Percentiles rank a stretch among this genome's conserved stretches.
Evolutionary conservation across 2,888 invertebrate species (phyloP).

Genomic region (Diplazon laetatorius): DNA sequence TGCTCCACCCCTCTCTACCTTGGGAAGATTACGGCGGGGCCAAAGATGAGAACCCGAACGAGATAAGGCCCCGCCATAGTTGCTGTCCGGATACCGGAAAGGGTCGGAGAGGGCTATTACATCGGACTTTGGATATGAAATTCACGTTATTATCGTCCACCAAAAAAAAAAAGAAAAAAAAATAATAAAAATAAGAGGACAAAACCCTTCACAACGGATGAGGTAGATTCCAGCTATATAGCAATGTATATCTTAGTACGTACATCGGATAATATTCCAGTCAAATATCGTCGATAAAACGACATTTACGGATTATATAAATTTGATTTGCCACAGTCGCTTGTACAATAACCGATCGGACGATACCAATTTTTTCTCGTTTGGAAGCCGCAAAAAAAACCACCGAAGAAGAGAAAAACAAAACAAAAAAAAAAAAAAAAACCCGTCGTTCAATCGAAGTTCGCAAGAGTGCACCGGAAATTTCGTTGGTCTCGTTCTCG

Average conservation of each 20-base stretch:
- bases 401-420: neutral
- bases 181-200: no score
- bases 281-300: neutral
- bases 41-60: constrained; percentile 55
- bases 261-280: constrained; percentile 9
- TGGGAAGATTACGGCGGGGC: constrained; percentile 57
- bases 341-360: neutral
- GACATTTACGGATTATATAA: neutral
- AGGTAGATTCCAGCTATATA: neutral
- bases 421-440: neutral
- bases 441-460: constrained; percentile 30
- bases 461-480: constrained; percentile 29
- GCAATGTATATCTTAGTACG: constrained; percentile 12
- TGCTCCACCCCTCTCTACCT: no score
- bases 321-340: neutral
- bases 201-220: constrained; percentile 23
- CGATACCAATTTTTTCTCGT: neutral
- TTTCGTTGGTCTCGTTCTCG: constrained; percentile 22
- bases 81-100: constrained; percentile 16
- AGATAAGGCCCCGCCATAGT: constrained; percentile 56
- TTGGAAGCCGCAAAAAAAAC: neutral
- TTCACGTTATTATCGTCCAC: constrained; percentile 36
- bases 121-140: constrained; percentile 53
- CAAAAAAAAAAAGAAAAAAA: no score
- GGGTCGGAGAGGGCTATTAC: constrained; percentile 48